phyloP scores from a whole-genome alignment of 1,140 invertebrate species.

The Penaeus indicus region DNA sequence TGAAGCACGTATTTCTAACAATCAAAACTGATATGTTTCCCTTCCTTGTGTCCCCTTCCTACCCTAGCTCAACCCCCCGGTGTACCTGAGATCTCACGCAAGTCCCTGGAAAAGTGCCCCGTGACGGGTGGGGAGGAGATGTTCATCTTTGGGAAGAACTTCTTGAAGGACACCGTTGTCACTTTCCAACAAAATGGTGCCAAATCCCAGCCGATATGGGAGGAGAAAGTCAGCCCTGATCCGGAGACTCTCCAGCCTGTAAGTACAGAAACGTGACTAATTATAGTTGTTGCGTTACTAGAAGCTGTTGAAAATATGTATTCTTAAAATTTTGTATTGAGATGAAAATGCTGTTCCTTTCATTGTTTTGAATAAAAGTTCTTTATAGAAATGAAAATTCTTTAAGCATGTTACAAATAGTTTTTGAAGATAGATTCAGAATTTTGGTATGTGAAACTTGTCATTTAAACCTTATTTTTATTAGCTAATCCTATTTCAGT shows the following conservation, averaged over 20 bases:
- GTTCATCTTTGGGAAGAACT: constrained; percentile 97
- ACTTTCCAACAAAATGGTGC: constrained; percentile 82
- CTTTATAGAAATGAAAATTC: no score
- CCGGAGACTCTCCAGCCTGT: constrained; percentile 88
- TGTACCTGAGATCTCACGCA: constrained; percentile 94
- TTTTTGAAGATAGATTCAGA: neutral
- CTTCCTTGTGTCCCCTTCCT: constrained; percentile 61
- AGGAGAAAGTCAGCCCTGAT: constrained; percentile 82
- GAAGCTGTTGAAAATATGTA: neutral
- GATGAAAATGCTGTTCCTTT: no score
- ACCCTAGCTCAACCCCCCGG: constrained; percentile 91
- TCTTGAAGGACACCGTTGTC: constrained; percentile 92
- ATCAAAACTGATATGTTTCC: neutral
- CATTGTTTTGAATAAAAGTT: no score
- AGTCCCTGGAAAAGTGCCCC: constrained; percentile 85
- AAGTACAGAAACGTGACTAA: constrained; percentile 52
- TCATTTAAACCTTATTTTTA: no score
- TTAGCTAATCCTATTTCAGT: no score
- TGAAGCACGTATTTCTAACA: neutral
- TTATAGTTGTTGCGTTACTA: neutral
- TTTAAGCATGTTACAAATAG: neutral
- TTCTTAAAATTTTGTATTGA: neutral
- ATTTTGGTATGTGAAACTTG: no score
- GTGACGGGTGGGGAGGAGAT: constrained; percentile 88
- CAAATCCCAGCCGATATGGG: constrained; percentile 77